Conservation (phyloP, 2,888 invertebrate genomes). For the Hedychridium roseum region DNA sequence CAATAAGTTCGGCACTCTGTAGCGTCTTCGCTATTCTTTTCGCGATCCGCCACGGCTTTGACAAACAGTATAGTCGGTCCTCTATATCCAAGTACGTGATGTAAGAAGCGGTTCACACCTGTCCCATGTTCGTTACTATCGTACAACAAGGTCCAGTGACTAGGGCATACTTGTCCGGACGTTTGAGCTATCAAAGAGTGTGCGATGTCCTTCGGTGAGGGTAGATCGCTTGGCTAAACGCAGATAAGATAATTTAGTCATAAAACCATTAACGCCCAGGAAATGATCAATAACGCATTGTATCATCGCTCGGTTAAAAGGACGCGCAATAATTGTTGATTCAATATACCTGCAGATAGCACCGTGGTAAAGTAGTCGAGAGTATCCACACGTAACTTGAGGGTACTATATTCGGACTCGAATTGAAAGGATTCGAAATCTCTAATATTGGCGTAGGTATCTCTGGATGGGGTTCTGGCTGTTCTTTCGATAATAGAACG, state of each 20-base stretch:
- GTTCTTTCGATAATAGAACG: slow-evolving; percentile 49
- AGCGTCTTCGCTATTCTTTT: slow-evolving; percentile 64
- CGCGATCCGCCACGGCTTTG: slow-evolving; percentile 61
- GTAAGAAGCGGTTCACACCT: slow-evolving; percentile 87
- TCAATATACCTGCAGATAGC: slow-evolving; percentile 58
- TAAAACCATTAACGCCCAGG: too few relatives aligned
- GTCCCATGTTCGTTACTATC: slow-evolving; percentile 84
- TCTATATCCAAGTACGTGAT: slow-evolving; percentile 83
- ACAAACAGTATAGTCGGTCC: slow-evolving; percentile 68
- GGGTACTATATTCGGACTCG: slow-evolving; percentile 66
- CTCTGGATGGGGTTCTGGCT: slow-evolving; percentile 67
- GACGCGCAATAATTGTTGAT: slow-evolving; percentile 4
- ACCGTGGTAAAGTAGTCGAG: slow-evolving; percentile 71
- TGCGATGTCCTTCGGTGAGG: slow-evolving; percentile 29
- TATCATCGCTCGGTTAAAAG: too few relatives aligned
- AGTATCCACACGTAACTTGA: slow-evolving; percentile 77
- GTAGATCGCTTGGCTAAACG: slow-evolving; percentile 28
- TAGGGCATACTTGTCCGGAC: slow-evolving; percentile 64
- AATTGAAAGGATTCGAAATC: slow-evolving; percentile 44
- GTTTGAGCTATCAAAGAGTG: slow-evolving; percentile 51
- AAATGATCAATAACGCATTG: too few relatives aligned
- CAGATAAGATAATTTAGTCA: slow-evolving; percentile 3
- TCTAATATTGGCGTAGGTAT: slow-evolving; percentile 79
- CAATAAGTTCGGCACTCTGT: slow-evolving; percentile 79
- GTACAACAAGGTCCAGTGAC: slow-evolving; percentile 88